A percentile compares a stretch with the other conserved stretches of the same genome.
phyloP scores from a whole-genome alignment of 2,113 vertebrate genomes.

The Forbesichthys agassizii region DNA sequence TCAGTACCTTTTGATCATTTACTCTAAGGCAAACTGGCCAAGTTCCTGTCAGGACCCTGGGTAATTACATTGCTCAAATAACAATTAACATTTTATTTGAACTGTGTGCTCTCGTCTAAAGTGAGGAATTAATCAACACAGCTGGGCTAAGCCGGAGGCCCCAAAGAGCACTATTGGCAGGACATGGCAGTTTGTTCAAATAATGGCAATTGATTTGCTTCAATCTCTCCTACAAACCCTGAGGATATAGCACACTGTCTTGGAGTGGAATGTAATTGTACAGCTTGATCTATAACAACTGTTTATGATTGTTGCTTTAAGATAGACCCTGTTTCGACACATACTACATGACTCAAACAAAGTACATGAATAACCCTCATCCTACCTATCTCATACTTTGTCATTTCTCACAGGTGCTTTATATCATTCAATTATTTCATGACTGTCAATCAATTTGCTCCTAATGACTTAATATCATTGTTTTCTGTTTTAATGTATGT shows the following conservation, averaged over 20 bases:
- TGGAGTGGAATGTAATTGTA: constrained; percentile 7
- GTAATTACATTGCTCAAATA: constrained; percentile 4
- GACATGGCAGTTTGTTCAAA: background rate
- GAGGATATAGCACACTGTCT: background rate
- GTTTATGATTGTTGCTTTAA: too few relatives aligned
- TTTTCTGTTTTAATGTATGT: too few relatives aligned
- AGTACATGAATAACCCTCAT: too few relatives aligned
- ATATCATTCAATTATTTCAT: too few relatives aligned
- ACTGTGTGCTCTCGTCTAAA: background rate
- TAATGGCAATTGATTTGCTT: background rate
- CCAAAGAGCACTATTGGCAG: background rate
- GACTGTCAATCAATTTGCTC: too few relatives aligned
- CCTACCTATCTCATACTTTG: too few relatives aligned
- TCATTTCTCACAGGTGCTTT: too few relatives aligned
- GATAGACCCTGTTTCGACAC: background rate
- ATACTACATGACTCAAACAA: background rate
- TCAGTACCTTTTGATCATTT: too few relatives aligned
- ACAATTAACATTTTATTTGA: constrained; percentile 16
- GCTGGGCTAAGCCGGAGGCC: background rate
- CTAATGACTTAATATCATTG: too few relatives aligned
- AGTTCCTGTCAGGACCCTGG: background rate
- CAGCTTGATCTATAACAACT: background rate
- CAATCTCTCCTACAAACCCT: too few relatives aligned
- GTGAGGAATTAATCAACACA: constrained; percentile 16
- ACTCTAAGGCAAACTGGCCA: constrained; percentile 1